Evolutionary conservation across 2,113 vertebrate species (phyloP), one percentile per base, ranked within the genome.

Genomic region (Muntiacus reevesi): DNA sequence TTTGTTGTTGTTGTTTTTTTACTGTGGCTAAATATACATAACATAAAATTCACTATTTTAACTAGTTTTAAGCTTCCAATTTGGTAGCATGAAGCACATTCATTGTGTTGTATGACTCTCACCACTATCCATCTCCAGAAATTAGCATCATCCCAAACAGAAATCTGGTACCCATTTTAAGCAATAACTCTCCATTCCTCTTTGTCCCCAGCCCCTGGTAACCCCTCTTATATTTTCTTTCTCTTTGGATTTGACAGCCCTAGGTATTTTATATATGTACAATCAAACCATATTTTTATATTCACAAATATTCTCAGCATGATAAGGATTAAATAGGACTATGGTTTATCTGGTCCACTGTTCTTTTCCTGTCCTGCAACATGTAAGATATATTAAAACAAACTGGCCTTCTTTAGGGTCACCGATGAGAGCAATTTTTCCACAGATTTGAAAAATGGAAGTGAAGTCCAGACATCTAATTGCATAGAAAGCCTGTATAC

Each of bases 391-490:
- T 0, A 57, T 30, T 36, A 67, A 89, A 8, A 43, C 45, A 83
- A 36, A 8, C 17, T 7, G 54, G 6, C 47, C 84, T n/a, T 67
- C 30, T 50, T 54, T 17, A 21, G 74, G 55, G 14, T 6, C 1
- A 2, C 3, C 15, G 78, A 25, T 84, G 23, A 7, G 36, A 88
- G 14, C 4, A 54, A 43, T 25, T 33, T 47, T 87, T 64, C 54
- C 60, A 59, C 52, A 54, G 62, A n/a, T 64, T 67, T 45, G 17
- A 86, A 83, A 91, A 54, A 50, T 84, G 59, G 60, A 91, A 74
- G 50, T 14, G 13, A 50, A 82, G 45, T 50, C 33, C 28, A 59
- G 33, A 62, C 43, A 36, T 25, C 84, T 7, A 76, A 13, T 11
- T 16, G 45, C 45, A 74, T 12, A 30, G 4, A 30, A 28, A 71